Evolutionary conservation across 2,113 vertebrate species (phyloP).

Genomic region (Grammomys surdaster): DNA sequence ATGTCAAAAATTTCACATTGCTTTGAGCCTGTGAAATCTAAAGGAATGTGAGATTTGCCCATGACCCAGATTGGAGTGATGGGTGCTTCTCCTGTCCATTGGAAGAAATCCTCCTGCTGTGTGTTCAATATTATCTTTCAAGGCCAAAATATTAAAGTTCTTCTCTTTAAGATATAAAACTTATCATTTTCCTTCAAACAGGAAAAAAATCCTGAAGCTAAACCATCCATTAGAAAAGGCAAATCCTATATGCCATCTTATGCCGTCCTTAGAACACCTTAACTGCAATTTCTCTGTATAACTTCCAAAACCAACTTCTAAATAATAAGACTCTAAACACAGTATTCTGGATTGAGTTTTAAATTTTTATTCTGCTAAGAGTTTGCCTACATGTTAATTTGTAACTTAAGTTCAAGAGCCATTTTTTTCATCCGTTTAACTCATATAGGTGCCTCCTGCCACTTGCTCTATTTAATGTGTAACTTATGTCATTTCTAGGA

Average conservation of each 20-base stretch:
- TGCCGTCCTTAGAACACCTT: background rate
- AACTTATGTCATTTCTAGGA: background rate
- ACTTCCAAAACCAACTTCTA: background rate
- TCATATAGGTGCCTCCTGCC: background rate
- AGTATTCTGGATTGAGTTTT: background rate
- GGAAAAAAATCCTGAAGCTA: background rate
- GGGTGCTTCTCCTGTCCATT: background rate
- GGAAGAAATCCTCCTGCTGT: background rate
- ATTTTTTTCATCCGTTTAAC: background rate
- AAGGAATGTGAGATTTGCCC: constrained; percentile 59
- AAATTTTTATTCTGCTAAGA: background rate
- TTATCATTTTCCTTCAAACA: background rate
- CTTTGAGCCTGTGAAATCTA: constrained; percentile 44
- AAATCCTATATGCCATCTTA: background rate
- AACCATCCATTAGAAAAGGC: background rate
- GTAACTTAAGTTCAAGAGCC: background rate
- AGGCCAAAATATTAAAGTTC: background rate
- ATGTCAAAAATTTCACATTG: constrained; percentile 52
- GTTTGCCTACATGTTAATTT: background rate
- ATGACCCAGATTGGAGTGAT: background rate
- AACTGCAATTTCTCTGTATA: background rate
- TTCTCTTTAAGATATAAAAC: background rate
- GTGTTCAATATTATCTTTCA: background rate
- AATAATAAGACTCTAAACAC: background rate
- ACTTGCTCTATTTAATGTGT: background rate